Conservation (phyloP, 2,797 vertebrate species). For the Micropoecilia bifurca region DNA sequence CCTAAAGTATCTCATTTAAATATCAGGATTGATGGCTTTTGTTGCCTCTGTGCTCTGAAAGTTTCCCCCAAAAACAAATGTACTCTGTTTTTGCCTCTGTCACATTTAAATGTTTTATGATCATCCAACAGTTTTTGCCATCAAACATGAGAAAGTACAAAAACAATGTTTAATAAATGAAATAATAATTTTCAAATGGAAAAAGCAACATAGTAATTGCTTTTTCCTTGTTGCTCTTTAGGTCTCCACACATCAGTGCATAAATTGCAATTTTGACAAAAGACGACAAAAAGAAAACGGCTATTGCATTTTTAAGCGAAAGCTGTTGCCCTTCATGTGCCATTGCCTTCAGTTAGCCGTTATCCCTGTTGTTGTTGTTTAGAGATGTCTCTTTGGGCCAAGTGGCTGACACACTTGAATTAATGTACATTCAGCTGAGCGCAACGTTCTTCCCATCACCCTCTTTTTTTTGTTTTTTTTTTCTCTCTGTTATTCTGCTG, state of each 20-base stretch:
- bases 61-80: no score
- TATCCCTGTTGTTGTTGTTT: conserved; percentile 40
- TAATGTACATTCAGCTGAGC: conserved; percentile 44
- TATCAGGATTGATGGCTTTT: no score
- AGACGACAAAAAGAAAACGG: background rate
- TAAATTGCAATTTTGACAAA: background rate
- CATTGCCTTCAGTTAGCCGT: conserved; percentile 19
- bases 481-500: conserved; percentile 19
- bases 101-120: no score
- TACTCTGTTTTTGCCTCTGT: no score
- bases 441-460: conserved; percentile 31
- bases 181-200: no score
- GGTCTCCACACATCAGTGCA: background rate
- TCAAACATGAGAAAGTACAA: background rate
- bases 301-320: conserved; percentile 14
- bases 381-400: conserved; percentile 31
- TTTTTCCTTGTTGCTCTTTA: background rate
- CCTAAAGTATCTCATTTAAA: no score
- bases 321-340: conserved; percentile 1
- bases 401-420: conserved; percentile 45
- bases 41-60: no score
- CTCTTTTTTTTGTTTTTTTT: conserved; percentile 26
- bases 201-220: no score
- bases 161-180: no score
- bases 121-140: no score